Base-by-base conservation (phyloP, 1,140 invertebrate genomes). In the Drosophila burlai region DNA sequence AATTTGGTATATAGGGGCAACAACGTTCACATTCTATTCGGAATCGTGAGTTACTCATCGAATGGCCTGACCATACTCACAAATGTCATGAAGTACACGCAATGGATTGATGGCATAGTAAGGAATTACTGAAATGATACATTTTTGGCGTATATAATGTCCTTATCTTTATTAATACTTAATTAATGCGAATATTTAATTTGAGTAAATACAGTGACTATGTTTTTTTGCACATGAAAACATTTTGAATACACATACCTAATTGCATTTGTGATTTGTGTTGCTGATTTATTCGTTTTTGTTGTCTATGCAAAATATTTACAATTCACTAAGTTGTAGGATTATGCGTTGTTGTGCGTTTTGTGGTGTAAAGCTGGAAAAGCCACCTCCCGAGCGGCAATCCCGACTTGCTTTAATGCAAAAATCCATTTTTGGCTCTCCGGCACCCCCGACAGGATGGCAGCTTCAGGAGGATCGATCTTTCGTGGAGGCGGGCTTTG, bases 401-500 rank as follows among this genome's bases (percentile, higher is more conserved):
- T 21, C 21, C 21, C 21, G 21, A 21, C 1, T 2, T 21, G 24
- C 24, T 24, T 24, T 24, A 24, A 24, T 24, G 24, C 24, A 24
- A 24, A 24, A 24, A 24, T 24, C 24, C 24, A 24, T 26, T 93
- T 92, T 61, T 85, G 84, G 84, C 13, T 67, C 73, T 3, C 24
- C 81, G 11, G 29, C 91, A 4, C 60, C 61, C 16, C 15, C 84
- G 2, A 0, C 63, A 11, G 47, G 83, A 2, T 13, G 29, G 38
- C 61, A 13, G 58, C 74, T 13, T 73, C 69, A 0, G 89, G 91
- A 1, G 91, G 89, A 8, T 92, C 91, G 1, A 84, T 92, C 16
- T 92, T 92, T 78, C 85, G 91, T 31, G 86, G 76, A 92, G 46
- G 66, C 89, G 4, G 93, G 93, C 2, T 94, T 94, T 85, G 94